Percentiles rank a stretch among this genome's conserved stretches.
phyloP scores from a whole-genome alignment of 2,797 vertebrate species.

The Forpus xanthops region DNA sequence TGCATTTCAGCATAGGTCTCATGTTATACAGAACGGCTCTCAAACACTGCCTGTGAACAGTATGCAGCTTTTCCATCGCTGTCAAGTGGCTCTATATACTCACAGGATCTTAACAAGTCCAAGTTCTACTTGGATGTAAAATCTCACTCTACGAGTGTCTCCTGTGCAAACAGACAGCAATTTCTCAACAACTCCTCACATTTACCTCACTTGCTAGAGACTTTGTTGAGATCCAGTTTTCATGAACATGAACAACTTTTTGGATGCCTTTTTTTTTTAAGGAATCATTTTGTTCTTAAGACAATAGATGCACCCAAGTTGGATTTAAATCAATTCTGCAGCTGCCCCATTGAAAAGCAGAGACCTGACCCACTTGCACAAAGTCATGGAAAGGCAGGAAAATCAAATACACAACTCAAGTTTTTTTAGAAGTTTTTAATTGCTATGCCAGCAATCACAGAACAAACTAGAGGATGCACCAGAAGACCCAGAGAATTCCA shows the following conservation, averaged over 20 bases:
- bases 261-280: not conserved
- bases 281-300: not conserved
- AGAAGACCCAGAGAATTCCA: not conserved
- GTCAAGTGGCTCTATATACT: not conserved
- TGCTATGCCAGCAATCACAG: not conserved
- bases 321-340: not conserved
- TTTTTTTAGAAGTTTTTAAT: not conserved
- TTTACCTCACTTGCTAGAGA: not conserved
- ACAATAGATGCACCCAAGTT: not conserved
- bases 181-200: not conserved
- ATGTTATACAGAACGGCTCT: not conserved
- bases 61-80: fast-evolving
- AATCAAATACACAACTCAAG: not conserved
- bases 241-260: not conserved
- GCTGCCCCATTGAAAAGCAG: not conserved
- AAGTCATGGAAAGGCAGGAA: not conserved
- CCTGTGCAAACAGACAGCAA: not conserved
- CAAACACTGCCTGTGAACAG: not conserved
- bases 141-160: not conserved
- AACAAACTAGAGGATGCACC: not conserved
- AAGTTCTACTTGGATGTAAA: not conserved
- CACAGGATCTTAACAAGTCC: not conserved
- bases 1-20: not conserved
- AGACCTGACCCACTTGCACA: not conserved
- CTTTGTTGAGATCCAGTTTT: not conserved